Base-by-base conservation (phyloP, 2,797 vertebrate genomes). In the Oryzias sinensis region DNA sequence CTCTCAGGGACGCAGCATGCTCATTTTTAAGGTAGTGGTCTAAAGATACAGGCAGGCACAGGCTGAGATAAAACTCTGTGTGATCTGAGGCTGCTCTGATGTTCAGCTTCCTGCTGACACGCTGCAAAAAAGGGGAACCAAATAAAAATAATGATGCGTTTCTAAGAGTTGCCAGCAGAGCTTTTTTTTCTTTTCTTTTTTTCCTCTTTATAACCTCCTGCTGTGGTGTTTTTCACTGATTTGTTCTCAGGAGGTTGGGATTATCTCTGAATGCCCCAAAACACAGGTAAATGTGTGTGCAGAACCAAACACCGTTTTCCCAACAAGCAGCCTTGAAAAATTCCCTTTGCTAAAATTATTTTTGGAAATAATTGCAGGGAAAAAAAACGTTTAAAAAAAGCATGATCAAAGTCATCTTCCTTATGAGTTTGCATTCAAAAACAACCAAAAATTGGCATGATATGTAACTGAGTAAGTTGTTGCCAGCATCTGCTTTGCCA, bases 1-100 rank as follows among this genome's bases (percentile, higher is more conserved):
- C 88, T 85, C 78, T 78, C 88, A 89, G 80, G 88, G 91, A 91
- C 88, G 85, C 79, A 61, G 86, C 79, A 61, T 72, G 80, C 81
- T 84, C 74, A 75, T 83, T 82, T 86, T 81, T 85, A 83, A 86
- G 84, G 89, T 90, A 90, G 66, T 51, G 56, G 56, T 75, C 71
- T 85, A 73, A 74, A 85, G 62, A 77, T 37, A 62, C 55, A 62
- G 65, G 68, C 61, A 65, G 74, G 44, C 59, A 52, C 58, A 77
- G 64, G 53, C 65, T 53, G 49, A 56, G 63, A 56, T 59, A 76
- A 61, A 51, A 68, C 66, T 66, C 33, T 65, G 46, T 50, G 45
- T 55, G 77, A 65, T 66, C 72, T 51, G 29, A 74, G 61, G 5
- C 69, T 66, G 72, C 25, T 48, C 17, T 66, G 52, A 65, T 59